Evolutionary conservation across 2,113 vertebrate species (phyloP).

Genomic region (Gallinago jamesoni): DNA sequence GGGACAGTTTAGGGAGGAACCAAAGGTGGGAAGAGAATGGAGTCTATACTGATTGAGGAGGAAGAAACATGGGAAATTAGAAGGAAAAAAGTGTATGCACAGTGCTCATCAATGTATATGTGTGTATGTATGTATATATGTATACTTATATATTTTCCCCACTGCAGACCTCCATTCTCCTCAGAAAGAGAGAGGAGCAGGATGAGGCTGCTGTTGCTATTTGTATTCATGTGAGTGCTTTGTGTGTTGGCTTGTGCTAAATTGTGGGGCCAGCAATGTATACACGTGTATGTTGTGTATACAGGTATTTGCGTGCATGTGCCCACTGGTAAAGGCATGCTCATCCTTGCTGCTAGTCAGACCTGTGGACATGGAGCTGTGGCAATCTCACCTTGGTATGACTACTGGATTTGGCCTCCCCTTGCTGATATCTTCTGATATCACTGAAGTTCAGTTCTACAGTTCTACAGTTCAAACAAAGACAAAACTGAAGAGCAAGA

Average conservation of each 20-base stretch:
- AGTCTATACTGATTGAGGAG: not conserved
- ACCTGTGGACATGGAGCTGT: not conserved
- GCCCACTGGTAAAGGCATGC: accelerated
- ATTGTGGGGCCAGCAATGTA: not conserved
- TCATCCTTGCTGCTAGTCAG: not conserved
- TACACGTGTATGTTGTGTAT: not conserved
- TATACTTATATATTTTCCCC: accelerated
- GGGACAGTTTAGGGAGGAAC: not conserved
- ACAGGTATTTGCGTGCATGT: not conserved
- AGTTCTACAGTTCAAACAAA: not conserved
- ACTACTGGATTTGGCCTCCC: not conserved
- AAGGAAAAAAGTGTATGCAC: not conserved
- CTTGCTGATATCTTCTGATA: not conserved
- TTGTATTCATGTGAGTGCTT: not conserved
- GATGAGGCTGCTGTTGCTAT: not conserved
- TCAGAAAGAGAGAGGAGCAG: not conserved
- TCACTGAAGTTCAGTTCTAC: not conserved
- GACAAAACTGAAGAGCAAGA: not conserved
- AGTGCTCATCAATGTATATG: not conserved
- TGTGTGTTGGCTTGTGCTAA: not conserved
- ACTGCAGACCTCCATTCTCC: not conserved
- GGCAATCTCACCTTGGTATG: not conserved
- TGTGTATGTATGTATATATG: not conserved
- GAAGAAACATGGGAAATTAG: not conserved
- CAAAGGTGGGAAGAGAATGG: accelerated